Base-by-base conservation (phyloP, 2,797 vertebrate genomes). In the Macrochelys suwanniensis region DNA sequence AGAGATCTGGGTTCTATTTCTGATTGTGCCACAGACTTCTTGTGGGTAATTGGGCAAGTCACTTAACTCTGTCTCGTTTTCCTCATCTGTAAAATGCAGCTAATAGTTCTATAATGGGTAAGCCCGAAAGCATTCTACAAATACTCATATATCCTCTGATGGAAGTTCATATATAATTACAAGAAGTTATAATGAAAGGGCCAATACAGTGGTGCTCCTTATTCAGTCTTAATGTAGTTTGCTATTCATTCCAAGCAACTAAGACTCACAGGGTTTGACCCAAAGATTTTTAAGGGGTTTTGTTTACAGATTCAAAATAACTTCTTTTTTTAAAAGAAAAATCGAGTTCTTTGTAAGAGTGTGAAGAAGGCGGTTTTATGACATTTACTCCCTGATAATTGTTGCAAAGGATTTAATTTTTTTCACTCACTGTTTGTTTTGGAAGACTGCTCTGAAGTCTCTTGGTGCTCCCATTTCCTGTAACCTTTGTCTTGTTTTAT, bases 391-490 rank as follows among this genome's bases (percentile, higher is more conserved):
- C 88, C 78, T 79, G 78, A 15, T 90, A 85, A 91, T 10, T 68
- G 76, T 92, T 94, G 68, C 82, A 91, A 91, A 96, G 53, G 9
- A 85, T 94, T 91, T 82, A 89, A 96, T 84, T 45, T 25, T 13
- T 16, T 16, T 88, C 54, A 26, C 4, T 85, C 65, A 90, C 97
- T 97, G 96, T 97, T 97, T 94, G 87, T 96, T 76, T 88, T 88
- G 91, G 92, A 97, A 74, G 85, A 79, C 37, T 96, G 84, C 42
- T 86, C 84, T 82, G 96, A 97, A 84, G 96, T 96, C 92, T 94
- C 94, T 95, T 88, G 95, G 95, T 96, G 94, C 94, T 97, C 96
- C 95, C 93, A 97, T 94, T 97, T 97, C 97, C 97, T 97, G 94
- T 97, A 95, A 97, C 95, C 97, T 97, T 97, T 97, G 95, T 94